Evolutionary conservation across 1,140 invertebrate genomes (phyloP), one percentile per base, ranked within the genome.

Genomic region (Aphidius ervi): DNA sequence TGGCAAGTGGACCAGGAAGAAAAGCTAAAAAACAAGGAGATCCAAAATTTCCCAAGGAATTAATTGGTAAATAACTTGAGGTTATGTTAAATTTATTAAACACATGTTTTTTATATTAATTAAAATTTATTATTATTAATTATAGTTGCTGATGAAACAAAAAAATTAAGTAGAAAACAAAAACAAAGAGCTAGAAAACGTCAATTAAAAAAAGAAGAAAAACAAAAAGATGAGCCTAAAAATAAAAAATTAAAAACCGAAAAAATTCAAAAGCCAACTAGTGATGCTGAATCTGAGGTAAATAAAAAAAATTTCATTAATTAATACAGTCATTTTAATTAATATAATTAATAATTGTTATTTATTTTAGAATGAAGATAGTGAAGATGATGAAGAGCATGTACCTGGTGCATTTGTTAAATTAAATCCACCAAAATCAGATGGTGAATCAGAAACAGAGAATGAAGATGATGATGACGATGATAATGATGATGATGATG

Each of bases 21-120:
- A 96, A 95, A 81, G 82, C 91, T 0, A 89, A 86, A 65, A 95
- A 95, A 74, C 93, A 95, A 70, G 84, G 85, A 57, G 84, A 90
- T 65, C 93, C 93, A 7, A 79, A 80, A 50, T 88, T 93, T 72
- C 84, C 84, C 64, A 82, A 83, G 66, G 78, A 81, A 68, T 69
- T 87, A 46, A 64, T 74, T 74, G 78, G 85, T 84, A 78, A 65
- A 57, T 63, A 52, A 9, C n/a, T 54, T 41, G 1, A 5, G 5
- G 9, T 6, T 9, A 54, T 37, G 52, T 54, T 42, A 54, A 16
- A 16, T 16, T 16, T 0, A 16, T 16, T 16, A 16, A 8, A 56
- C 6, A 10, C 31, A 39, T 10, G 10, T 37, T 37, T 45, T 58
- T 48, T 58, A 42, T 42, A 31, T n/a, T 20, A 16, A 37, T 4